A percentile compares a stretch with the other conserved stretches of the same genome.
Conservation (phyloP, 2,113 vertebrate genomes). For the Andinoacara biseriatus region DNA sequence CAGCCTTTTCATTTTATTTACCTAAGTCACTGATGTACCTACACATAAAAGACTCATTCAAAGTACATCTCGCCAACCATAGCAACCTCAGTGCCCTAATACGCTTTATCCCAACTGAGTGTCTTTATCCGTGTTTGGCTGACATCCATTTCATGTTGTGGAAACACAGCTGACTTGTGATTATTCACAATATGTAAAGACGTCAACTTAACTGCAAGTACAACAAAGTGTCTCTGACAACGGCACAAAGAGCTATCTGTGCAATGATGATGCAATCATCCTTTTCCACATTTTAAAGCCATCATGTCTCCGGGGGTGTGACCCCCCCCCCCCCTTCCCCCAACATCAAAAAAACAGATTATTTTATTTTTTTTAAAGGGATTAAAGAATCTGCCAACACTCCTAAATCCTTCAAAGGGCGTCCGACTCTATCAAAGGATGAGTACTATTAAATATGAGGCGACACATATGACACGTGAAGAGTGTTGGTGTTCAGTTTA, state of each 20-base stretch:
- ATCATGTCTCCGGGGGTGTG: conserved; percentile 34
- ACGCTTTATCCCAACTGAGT: neutral
- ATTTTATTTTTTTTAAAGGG: conserved; percentile 62
- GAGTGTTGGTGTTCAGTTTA: conserved; percentile 12
- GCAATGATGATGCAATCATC: conserved; percentile 34
- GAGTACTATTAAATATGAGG: conserved; percentile 53
- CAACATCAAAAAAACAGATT: conserved; percentile 43
- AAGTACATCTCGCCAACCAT: neutral
- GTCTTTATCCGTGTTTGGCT: conserved; percentile 5
- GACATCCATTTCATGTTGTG: neutral
- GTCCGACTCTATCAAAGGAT: conserved; percentile 49
- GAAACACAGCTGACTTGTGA: conserved; percentile 8
- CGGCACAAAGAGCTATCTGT: conserved; percentile 2
- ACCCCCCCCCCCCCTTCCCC: neutral
- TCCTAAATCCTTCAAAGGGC: conserved; percentile 63
- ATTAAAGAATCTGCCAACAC: conserved; percentile 64
- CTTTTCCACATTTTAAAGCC: conserved; percentile 22
- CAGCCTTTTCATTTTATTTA: conserved; percentile 2
- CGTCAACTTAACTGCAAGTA: conserved; percentile 5
- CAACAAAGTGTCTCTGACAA: conserved; percentile 19
- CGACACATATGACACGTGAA: conserved; percentile 49
- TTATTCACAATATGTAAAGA: neutral
- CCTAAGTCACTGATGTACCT: neutral
- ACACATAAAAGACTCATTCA: neutral
- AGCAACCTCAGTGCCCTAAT: neutral